Base-by-base conservation (phyloP, 2,888 invertebrate species). In the Scelioninae gen. 1 region DNA sequence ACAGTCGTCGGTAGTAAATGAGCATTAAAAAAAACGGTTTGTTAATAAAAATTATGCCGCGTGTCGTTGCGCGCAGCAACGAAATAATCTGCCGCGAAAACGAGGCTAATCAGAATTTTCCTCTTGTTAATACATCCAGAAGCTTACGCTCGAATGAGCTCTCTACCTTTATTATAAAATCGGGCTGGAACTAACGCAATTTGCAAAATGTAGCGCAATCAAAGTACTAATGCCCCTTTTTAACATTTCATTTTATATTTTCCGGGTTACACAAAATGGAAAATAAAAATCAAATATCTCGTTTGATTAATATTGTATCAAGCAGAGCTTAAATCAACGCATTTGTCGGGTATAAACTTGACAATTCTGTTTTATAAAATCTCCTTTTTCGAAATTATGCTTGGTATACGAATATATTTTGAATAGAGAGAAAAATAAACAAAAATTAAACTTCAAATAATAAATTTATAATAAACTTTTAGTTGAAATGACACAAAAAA, bases 21-120 rank as follows among this genome's bases (percentile, higher is more conserved):
- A n/a, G n/a, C n/a, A 34, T 34, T 34, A 34, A 34, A 55, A 55
- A 55, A 23, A 49, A 49, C 10, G 49, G 13, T 13, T 5, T 5
- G 10, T 56, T 56, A 69, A 58, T 69, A 58, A 32, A 60, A 60
- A 62, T 69, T 68, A 68, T 53, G 15, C 23, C 53, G 53, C 43
- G 55, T 53, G 16, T 43, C 62, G 62, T 40, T 62, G 43, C n/a
- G 62, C 45, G 15, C 62, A 49, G 45, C 60, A 60, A 43, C 60
- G 60, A 76, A 68, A 76, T 76, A 76, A 76, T 68, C 76, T 76
- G 66, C 49, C 60, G 51, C 60, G 56, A 76, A 76, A 76, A 66
- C 58, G 43, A 76, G 58, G 47, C 76, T 76, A 66, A 66, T 76
- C 66, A 58, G 68, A 53, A 66, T 76, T 76, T 76, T 63, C 60